These are phyloP conservation scores for Oxystoma pomonae DNA, from an alignment of 2,888 invertebrate species.

Conservation along the genomic window DNA sequence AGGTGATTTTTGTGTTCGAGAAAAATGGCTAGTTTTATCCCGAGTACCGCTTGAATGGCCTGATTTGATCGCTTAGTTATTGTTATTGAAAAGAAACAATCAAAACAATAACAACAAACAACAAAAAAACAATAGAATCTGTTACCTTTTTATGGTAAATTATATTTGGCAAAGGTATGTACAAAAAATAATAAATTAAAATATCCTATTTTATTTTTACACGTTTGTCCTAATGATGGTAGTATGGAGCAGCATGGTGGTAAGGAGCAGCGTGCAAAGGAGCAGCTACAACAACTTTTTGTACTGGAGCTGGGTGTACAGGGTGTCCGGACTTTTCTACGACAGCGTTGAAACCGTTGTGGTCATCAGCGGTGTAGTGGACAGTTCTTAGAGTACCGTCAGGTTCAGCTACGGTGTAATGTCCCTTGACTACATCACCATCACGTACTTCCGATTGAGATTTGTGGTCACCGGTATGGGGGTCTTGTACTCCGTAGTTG, in stretches of 20 bases:
- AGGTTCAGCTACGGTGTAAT: conserved; percentile 36
- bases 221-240: conserved; percentile 9
- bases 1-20: too few species aligned
- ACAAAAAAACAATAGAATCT: too few species aligned
- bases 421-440: conserved; percentile 53
- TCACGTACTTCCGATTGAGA: conserved; percentile 50
- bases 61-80: too few species aligned
- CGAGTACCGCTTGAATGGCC: too few species aligned
- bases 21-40: too few species aligned
- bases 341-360: conserved; percentile 48
- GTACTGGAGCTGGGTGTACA: conserved; percentile 36
- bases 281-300: conserved; percentile 1
- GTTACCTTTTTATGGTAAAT: background rate
- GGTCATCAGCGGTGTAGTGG: conserved; percentile 41
- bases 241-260: conserved; percentile 8
- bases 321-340: conserved; percentile 63
- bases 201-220: background rate
- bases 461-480: conserved; percentile 53
- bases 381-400: conserved; percentile 39
- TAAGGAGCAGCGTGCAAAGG: background rate
- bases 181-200: background rate
- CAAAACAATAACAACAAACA: too few species aligned
- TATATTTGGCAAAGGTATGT: background rate
- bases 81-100: too few species aligned
- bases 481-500: conserved; percentile 55